A percentile compares a stretch with the other conserved stretches of the same genome.
Conservation (phyloP, 2,797 vertebrate genomes). For the Gobio occitaniae region DNA sequence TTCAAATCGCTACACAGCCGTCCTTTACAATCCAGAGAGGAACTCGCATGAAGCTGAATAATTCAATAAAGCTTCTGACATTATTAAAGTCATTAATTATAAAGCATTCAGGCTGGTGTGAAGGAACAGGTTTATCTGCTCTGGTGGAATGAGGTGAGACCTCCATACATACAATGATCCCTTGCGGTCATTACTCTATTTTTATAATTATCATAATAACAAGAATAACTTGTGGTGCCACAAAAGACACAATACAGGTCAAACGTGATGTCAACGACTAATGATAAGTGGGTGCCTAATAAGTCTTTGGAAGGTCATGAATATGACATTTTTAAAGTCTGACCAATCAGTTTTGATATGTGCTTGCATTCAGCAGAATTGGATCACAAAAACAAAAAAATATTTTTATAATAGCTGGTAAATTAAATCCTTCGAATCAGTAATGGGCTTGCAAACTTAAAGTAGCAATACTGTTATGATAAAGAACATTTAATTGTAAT, state of each 20-base stretch:
- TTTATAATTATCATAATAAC: background rate
- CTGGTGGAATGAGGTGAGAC: slow-evolving; percentile 38
- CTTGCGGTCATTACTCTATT: background rate
- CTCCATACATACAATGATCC: background rate
- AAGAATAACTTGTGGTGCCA: background rate
- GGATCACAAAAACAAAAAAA: background rate
- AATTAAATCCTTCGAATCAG: background rate
- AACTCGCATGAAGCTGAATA: background rate
- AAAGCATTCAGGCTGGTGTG: background rate
- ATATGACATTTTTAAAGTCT: background rate
- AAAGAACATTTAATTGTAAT: background rate
- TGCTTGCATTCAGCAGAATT: background rate
- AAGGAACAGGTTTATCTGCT: slow-evolving; percentile 32
- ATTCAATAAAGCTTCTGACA: slow-evolving; percentile 14
- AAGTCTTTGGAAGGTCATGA: background rate
- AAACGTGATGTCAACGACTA: background rate
- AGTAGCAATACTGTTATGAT: background rate
- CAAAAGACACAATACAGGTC: background rate
- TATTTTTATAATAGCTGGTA: background rate
- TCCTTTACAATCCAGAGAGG: background rate
- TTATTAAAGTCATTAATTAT: slow-evolving; percentile 43
- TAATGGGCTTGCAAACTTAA: background rate
- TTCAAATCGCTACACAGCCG: slow-evolving; percentile 39
- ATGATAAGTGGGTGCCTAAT: background rate
- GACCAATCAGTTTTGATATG: background rate